phyloP scores from a whole-genome alignment of 2,888 invertebrate species.

The Linnaemya vulpina region DNA sequence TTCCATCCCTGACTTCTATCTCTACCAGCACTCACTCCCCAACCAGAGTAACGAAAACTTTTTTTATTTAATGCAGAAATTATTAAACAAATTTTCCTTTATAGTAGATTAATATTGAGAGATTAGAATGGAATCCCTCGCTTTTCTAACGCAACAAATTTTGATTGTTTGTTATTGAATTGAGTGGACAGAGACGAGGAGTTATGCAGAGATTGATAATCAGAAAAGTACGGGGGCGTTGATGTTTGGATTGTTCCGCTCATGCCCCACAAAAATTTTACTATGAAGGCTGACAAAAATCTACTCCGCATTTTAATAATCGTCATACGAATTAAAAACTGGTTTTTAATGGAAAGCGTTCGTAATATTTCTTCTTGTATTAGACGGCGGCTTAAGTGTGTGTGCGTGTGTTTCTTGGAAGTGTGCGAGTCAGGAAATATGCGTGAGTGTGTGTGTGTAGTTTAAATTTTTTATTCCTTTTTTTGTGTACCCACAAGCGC shows the following conservation, averaged over 20 bases:
- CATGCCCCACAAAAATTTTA: background rate
- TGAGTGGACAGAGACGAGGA: constrained; percentile 3
- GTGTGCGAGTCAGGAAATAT: constrained; percentile 1
- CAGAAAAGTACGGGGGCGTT: constrained; percentile 34
- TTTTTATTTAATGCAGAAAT: constrained; percentile 38
- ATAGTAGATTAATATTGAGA: constrained; percentile 53
- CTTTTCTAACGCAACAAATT: background rate
- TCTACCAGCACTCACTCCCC: background rate
- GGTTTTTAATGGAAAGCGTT: constrained; percentile 54
- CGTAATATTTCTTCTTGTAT: constrained; percentile 26
- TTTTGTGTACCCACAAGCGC: constrained; percentile 67
- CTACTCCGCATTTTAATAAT: constrained; percentile 19
- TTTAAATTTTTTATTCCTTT: constrained; percentile 8
- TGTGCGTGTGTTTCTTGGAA: constrained; percentile 1
- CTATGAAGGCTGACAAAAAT: background rate
- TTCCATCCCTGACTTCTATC: background rate
- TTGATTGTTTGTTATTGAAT: constrained; percentile 20
- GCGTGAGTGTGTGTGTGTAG: background rate
- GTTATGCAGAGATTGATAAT: constrained; percentile 14
- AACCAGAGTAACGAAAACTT: background rate
- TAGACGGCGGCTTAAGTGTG: constrained; percentile 2
- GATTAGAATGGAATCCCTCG: constrained; percentile 20
- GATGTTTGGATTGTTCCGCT: constrained; percentile 31
- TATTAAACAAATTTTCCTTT: constrained; percentile 60
- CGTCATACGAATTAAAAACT: constrained; percentile 53